Conservation (phyloP, 2,113 vertebrate species). For the Alexandromys fortis region DNA sequence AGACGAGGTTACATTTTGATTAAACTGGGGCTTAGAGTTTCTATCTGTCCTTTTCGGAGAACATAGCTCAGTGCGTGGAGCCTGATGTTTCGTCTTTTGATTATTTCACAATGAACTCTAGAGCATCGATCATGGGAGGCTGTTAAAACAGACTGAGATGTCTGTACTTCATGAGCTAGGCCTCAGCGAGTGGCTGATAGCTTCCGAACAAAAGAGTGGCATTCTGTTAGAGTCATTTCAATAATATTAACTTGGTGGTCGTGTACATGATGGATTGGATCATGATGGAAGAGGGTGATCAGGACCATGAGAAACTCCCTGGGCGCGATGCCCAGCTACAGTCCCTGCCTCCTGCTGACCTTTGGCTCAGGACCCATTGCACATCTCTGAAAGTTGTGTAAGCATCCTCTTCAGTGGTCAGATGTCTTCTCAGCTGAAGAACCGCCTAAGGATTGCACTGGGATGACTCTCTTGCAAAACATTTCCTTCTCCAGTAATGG, state of each 20-base stretch:
- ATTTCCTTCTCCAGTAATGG: not conserved
- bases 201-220: conserved; percentile 46
- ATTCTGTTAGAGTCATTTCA: conserved; percentile 43
- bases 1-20: not conserved
- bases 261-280: not conserved
- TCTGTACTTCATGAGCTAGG: not conserved
- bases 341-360: not conserved
- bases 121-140: not conserved
- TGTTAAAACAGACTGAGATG: not conserved
- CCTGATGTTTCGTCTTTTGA: not conserved
- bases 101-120: conserved; percentile 1
- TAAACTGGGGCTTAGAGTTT: not conserved
- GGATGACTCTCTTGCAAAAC: not conserved
- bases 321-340: not conserved
- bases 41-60: not conserved
- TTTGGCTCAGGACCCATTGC: not conserved
- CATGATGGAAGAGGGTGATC: not conserved
- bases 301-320: conserved; percentile 30
- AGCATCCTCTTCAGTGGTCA: too few relatives aligned
- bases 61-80: not conserved
- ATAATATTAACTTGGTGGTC: conserved; percentile 6
- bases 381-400: not conserved
- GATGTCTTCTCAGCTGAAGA: not conserved
- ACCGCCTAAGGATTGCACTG: too few relatives aligned
- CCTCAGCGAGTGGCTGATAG: not conserved